Base-by-base conservation (phyloP, 2,113 vertebrate species). In the Lethenteron camtschaticum region DNA sequence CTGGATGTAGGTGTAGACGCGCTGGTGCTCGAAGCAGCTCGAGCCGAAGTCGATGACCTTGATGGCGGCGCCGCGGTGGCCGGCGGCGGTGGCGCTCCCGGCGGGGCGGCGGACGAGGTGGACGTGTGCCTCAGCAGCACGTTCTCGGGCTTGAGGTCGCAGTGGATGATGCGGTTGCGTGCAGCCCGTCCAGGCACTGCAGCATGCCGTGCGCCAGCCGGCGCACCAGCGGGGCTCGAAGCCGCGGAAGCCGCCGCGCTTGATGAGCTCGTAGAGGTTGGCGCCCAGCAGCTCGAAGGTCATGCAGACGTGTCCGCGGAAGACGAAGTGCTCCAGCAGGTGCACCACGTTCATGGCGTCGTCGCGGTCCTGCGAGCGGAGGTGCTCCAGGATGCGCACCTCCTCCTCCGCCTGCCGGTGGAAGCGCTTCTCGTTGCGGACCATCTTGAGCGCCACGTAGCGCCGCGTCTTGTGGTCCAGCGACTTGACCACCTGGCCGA, bases 41-140 rank as follows among this genome's bases (percentile, higher is more conserved):
- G 94, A 99, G 73, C 94, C 94, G 75, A 99, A 99, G 76, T 99
- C 94, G 59, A 99, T 99, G 68, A 99, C 94, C 81, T 99, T 96
- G 76, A 96, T 96, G 60, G 10, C 24, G 24, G 24, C 24, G 24
- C 24, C 24, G 24, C 24, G 24, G 24, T 41, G 24, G 24, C 24
- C 24, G 24, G 24, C 24, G 24, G 24, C 24, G 24, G 24, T 2
- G 24, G 24, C 24, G 24, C 24, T 4, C 3, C 3, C 24, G 24
- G 24, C 24, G 16, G 16, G 24, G 3, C 3, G 24, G 24, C 24
- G 24, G 24, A 4, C 24, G 24, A 41, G 24, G 24, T 41, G 3
- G 24, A 41, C 3, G 3, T 41, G 24, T 72, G 71, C 71, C 58
- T 57, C 68, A 72, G 68, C 56, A 72, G 68, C 57, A 72, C 68